These are phyloP conservation scores for Aplysia californica DNA, from an alignment of 1,140 invertebrate species.

Conservation along the genomic window DNA sequence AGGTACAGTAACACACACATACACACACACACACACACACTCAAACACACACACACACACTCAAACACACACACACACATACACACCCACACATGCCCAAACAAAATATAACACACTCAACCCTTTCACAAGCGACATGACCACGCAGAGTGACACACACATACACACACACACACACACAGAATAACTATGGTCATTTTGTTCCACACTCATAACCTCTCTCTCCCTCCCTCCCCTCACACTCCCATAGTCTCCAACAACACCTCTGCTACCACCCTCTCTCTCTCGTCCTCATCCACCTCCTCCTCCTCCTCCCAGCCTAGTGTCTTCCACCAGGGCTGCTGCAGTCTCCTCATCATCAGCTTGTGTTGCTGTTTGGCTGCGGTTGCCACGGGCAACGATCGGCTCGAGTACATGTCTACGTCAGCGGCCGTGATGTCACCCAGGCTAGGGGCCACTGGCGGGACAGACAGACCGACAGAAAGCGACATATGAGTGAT, in stretches of 20 bases:
- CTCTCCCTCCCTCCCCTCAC: slow-evolving; percentile 1
- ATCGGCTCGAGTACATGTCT: slow-evolving; percentile 58
- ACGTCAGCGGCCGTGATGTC: slow-evolving; percentile 58
- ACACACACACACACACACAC: too few relatives aligned
- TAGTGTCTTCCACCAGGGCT: slow-evolving; percentile 64
- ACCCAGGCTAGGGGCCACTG: slow-evolving; percentile 62
- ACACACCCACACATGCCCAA: too few relatives aligned
- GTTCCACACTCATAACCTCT: too few relatives aligned
- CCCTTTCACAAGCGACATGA: too few relatives aligned
- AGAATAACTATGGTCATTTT: too few relatives aligned
- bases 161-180: too few relatives aligned
- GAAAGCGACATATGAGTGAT: not conserved
- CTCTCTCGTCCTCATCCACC: slow-evolving; percentile 44
- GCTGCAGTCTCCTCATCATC: slow-evolving; percentile 48
- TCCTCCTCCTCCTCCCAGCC: slow-evolving; percentile 57
- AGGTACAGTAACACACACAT: too few relatives aligned
- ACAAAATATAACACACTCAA: too few relatives aligned
- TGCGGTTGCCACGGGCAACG: slow-evolving; percentile 61
- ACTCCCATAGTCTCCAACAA: slow-evolving; percentile 10
- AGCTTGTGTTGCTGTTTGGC: slow-evolving; percentile 54
- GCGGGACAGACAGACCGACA: slow-evolving; percentile 14
- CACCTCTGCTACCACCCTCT: slow-evolving; percentile 29
- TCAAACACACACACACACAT: too few relatives aligned
- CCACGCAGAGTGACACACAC: too few relatives aligned
- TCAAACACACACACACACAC: too few relatives aligned